These are phyloP conservation scores for Nasua narica DNA, from an alignment of 2,797 vertebrate species.

Conservation along the genomic window DNA sequence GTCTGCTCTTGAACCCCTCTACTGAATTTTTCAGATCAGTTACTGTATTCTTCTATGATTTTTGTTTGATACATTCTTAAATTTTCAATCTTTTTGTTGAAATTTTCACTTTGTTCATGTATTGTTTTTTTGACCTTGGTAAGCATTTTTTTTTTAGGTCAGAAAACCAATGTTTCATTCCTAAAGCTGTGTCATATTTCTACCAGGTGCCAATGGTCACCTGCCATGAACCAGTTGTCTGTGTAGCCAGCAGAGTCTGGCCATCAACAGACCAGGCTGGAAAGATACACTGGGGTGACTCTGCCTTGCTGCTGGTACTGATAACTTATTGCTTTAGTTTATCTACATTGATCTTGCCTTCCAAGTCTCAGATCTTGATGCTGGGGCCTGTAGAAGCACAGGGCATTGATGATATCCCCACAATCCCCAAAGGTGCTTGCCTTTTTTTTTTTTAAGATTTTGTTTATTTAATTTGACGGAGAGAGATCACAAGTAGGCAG, in stretches of 20 bases:
- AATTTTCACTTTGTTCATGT: not conserved
- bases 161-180: constrained; percentile 54
- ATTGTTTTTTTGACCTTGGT: not conserved
- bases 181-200: constrained; percentile 55
- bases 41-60: not conserved
- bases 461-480: too few species aligned
- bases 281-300: constrained; percentile 93
- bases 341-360: constrained; percentile 96
- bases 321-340: constrained; percentile 97
- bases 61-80: not conserved
- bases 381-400: constrained; percentile 98
- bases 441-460: constrained; percentile 80
- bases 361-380: constrained; percentile 99
- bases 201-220: constrained; percentile 97
- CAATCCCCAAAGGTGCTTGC: constrained; percentile 98
- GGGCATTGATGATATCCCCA: constrained; percentile 94
- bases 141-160: not conserved
- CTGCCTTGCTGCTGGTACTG: constrained; percentile 96
- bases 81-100: not conserved
- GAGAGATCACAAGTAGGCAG: too few species aligned
- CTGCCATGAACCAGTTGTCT: constrained; percentile 97
- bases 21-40: not conserved
- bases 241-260: constrained; percentile 98
- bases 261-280: constrained; percentile 93
- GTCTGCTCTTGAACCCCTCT: not conserved